Evolutionary conservation across 2,797 vertebrate genomes (phyloP).

Genomic region (Pristis pectinata): DNA sequence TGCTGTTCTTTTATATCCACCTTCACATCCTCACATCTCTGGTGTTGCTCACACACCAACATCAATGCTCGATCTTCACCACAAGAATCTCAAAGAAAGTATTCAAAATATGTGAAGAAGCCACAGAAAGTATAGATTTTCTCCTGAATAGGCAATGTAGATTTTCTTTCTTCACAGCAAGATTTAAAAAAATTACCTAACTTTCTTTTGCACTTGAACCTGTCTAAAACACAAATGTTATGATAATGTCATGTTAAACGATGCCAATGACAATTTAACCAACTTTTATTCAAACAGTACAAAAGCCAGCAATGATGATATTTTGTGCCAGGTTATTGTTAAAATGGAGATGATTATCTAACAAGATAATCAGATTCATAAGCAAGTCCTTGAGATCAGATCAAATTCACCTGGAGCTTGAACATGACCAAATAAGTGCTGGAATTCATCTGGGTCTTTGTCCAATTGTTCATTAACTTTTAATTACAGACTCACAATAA

Average conservation of each 20-base stretch:
- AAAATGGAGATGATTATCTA: background rate
- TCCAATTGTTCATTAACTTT: conserved; percentile 5
- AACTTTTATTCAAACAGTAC: background rate
- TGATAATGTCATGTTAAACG: background rate
- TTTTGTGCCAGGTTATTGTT: background rate
- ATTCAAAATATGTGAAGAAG: background rate
- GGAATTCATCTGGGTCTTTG: background rate
- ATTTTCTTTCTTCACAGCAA: background rate
- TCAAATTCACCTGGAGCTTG: background rate
- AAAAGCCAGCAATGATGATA: background rate
- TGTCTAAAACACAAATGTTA: background rate
- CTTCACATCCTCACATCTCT: no score
- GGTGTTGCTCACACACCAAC: background rate
- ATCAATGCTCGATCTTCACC: background rate
- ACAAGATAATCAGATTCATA: conserved; percentile 12
- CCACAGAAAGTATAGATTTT: no score
- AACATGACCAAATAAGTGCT: background rate
- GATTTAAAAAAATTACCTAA: background rate
- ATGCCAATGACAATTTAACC: background rate
- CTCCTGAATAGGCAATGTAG: background rate
- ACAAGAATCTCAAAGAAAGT: background rate
- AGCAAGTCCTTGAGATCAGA: background rate
- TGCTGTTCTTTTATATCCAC: background rate
- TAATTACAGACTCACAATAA: background rate
- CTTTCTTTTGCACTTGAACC: background rate